Evolutionary conservation across 2,888 invertebrate species (phyloP).

Genomic region (Rosalia funebris): DNA sequence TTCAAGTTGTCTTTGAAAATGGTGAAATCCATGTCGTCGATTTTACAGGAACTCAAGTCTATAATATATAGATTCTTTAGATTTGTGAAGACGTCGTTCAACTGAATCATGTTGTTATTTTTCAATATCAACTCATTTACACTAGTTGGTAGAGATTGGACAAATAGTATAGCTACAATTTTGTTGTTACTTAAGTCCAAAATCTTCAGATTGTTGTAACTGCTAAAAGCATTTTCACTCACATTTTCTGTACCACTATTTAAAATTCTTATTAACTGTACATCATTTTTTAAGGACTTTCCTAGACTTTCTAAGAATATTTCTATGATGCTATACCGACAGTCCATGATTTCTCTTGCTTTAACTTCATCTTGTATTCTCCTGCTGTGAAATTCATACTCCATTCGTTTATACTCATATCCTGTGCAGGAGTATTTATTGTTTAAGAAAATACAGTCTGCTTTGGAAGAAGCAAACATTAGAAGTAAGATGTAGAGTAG

Average conservation of each 20-base stretch:
- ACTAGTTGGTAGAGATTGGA: conserved; percentile 19
- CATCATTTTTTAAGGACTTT: background rate
- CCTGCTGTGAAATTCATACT: background rate
- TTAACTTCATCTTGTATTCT: background rate
- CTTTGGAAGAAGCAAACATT: background rate
- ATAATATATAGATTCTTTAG: conserved; percentile 22
- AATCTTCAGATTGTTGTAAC: conserved; percentile 7
- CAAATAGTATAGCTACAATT: conserved; percentile 22
- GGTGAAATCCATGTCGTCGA: conserved; percentile 26
- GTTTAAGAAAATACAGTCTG: background rate
- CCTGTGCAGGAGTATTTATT: background rate
- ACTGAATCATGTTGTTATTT: conserved; percentile 22
- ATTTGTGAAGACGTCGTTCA: conserved; percentile 15
- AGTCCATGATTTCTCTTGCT: background rate
- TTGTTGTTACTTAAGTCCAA: conserved; percentile 29
- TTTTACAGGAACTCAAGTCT: conserved; percentile 28
- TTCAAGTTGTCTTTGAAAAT: conserved; percentile 32
- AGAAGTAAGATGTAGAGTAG: background rate
- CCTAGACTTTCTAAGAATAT: background rate
- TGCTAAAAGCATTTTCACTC: conserved; percentile 4
- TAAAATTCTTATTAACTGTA: conserved; percentile 18
- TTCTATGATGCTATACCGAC: background rate
- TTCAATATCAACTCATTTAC: conserved; percentile 24
- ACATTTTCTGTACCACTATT: conserved; percentile 25
- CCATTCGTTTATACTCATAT: background rate